Evolutionary conservation across 2,113 vertebrate genomes (phyloP), one percentile per base, ranked within the genome.

Genomic region (Rhea americana): DNA sequence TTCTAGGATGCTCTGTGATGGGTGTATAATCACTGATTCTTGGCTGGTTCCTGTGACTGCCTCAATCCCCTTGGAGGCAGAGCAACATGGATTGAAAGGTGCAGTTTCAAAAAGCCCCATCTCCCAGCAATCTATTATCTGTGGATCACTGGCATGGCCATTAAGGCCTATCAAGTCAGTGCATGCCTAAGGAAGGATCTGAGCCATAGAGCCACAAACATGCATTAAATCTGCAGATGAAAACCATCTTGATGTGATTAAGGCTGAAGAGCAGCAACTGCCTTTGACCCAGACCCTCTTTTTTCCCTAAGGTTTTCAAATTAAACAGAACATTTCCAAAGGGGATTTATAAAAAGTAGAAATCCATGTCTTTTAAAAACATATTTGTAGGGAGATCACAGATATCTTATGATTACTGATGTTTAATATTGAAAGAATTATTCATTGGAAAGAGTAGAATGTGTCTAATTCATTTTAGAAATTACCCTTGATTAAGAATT

Each of bases 401-500:
- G 82, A 85, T 8, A 62, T 74, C 43, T 79, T 72, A 85, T n/a
- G 58, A 41, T 93, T 83, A 70, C 35, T 63, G 75, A 72, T 43
- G 48, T 59, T 79, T 45, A 76, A 37, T 21, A 67, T 37, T 79
- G 82, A 81, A 17, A 87, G 68, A 90, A 89, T 47, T 43, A 62
- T 82, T 87, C 45, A 45, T 11, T 95, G 59, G 72, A 91, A 90
- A 84, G 50, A 78, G 66, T 70, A 86, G 21, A 91, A 79, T 22
- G 56, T 16, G 32, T 43, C 85, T 76, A 74, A 91, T 95, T 92
- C 50, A 91, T 91, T 96, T 91, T 70, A 91, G 45, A 87, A 94
- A 94, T 79, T 76, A 62, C 19, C 11, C n/a, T 7, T 70, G 66
- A 96, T 94, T 89, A 82, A 94, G 32, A 58, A 89, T 85, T 91